Conservation (phyloP, 2,113 vertebrate species). For the Cervus canadensis region DNA sequence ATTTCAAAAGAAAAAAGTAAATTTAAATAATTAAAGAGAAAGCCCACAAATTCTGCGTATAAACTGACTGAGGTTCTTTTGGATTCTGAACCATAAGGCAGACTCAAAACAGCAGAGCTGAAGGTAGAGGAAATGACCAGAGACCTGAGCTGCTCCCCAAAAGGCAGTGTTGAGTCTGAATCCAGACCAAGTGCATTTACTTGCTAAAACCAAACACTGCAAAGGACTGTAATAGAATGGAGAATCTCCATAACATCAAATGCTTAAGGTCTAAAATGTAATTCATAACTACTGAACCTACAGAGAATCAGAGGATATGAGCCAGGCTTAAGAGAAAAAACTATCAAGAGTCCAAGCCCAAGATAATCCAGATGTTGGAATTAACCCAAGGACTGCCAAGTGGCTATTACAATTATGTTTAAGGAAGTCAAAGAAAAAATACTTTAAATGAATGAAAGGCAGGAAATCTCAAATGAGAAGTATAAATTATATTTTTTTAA, state of each 20-base stretch:
- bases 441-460: neutral
- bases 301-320: neutral
- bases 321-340: neutral
- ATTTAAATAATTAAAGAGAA: neutral
- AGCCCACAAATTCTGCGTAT: neutral
- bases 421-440: neutral
- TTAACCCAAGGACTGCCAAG: neutral
- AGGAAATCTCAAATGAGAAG: neutral
- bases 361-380: neutral
- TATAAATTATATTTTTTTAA: neutral
- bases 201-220: conserved; percentile 1
- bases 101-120: neutral
- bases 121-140: neutral
- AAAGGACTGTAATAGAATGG: neutral
- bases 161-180: neutral
- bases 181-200: neutral
- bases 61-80: neutral
- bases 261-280: neutral
- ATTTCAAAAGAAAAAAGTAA: neutral
- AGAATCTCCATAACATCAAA: neutral
- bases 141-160: neutral
- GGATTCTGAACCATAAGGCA: neutral
- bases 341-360: neutral
- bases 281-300: neutral
- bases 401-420: neutral